A percentile compares a stretch with the other conserved stretches of the same genome.
Conservation (phyloP, 2,797 vertebrate genomes). For the Falco peregrinus region DNA sequence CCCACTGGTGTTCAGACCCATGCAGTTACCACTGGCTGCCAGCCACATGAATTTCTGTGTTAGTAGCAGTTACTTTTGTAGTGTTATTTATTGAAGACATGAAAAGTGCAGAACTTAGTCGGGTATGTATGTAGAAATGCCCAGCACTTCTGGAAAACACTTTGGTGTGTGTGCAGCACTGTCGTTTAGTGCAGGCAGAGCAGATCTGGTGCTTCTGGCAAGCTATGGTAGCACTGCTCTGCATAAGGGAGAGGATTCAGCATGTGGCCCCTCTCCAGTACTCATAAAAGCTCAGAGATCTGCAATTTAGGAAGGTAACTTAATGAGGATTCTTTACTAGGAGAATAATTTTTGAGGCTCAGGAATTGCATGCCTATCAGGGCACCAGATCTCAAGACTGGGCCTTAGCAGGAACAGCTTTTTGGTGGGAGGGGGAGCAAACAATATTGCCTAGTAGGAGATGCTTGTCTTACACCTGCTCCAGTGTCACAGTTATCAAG, state of each 20-base stretch:
- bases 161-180: fast-evolving
- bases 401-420: not conserved
- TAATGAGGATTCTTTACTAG: not conserved
- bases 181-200: not conserved
- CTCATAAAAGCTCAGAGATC: not conserved
- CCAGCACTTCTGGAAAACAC: not conserved
- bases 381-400: not conserved
- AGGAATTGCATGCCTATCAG: not conserved
- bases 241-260: not conserved
- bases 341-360: not conserved
- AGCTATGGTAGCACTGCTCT: not conserved
- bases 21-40: not conserved
- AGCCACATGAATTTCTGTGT: not conserved
- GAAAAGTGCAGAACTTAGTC: not conserved
- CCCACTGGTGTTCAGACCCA: not conserved
- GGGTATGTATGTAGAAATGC: not conserved
- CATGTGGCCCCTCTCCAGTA: not conserved
- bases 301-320: not conserved
- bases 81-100: not conserved
- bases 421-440: not conserved
- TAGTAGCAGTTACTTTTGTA: not conserved
- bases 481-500: not conserved
- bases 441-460: not conserved
- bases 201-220: not conserved
- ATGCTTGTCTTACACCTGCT: not conserved